A percentile compares a stretch with the other conserved stretches of the same genome.
Conservation (phyloP, 2,797 vertebrate genomes). For the Dendrocincla tyrannina region DNA sequence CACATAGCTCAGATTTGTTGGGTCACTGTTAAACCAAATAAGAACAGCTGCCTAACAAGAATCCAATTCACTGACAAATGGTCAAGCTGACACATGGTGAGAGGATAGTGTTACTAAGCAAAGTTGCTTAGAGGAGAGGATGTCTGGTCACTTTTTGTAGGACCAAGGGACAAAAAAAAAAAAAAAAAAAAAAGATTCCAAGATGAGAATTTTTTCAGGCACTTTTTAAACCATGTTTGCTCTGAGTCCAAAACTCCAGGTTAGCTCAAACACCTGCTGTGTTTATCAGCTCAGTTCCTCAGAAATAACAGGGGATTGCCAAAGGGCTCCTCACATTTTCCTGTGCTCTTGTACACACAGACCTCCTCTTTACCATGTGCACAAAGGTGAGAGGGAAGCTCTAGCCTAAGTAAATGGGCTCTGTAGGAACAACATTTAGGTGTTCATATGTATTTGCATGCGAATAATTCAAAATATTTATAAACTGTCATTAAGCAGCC, state of each 20-base stretch:
- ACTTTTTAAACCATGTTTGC: neutral
- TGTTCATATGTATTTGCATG: neutral
- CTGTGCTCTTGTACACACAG: neutral
- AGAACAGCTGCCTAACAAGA: slow-evolving; percentile 35
- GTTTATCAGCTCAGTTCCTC: neutral
- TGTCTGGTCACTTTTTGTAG: neutral
- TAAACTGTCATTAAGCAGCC: neutral
- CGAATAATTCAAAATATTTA: neutral
- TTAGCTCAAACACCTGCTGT: neutral
- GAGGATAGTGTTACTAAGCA: slow-evolving; percentile 11
- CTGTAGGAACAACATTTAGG: neutral
- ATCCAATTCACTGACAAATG: slow-evolving; percentile 23
- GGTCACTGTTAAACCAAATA: neutral
- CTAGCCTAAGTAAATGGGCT: neutral
- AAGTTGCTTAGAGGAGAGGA: neutral
- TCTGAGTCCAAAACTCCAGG: neutral
- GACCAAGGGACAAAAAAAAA: neutral
- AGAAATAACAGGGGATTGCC: neutral
- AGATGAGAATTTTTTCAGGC: neutral
- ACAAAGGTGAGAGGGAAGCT: neutral
- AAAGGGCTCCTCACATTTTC: neutral
- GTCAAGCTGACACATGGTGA: neutral
- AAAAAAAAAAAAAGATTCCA: neutral
- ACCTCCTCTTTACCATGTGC: neutral
- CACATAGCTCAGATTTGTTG: neutral